These are phyloP conservation scores for Carapus acus DNA, from an alignment of 2,797 vertebrate species.

Conservation along the genomic window DNA sequence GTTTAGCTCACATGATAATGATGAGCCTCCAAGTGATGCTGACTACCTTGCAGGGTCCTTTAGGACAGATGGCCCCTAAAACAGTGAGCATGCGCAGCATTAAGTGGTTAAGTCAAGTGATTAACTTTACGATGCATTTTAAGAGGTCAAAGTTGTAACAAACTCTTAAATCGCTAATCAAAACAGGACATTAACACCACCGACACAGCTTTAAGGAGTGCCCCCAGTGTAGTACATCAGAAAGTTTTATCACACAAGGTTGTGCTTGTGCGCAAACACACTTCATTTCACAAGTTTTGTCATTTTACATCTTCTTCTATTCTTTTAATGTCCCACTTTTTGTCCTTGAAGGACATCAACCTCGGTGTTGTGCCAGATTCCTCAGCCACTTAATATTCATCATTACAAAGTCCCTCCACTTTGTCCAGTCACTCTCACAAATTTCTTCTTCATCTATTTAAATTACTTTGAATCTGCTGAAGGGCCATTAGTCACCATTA, in stretches of 20 bases:
- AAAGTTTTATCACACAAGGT: neutral
- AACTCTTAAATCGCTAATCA: neutral
- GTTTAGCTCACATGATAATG: neutral
- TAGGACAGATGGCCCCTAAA: neutral
- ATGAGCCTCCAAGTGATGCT: neutral
- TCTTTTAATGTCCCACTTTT: conserved; percentile 1
- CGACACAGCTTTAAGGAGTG: neutral
- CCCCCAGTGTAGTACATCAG: neutral
- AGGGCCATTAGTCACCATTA: neutral
- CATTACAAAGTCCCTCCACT: too few species aligned
- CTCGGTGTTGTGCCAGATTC: neutral
- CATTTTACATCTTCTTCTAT: neutral
- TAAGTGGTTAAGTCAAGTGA: neutral
- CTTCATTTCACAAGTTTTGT: neutral
- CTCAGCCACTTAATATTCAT: too few species aligned
- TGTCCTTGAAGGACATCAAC: neutral
- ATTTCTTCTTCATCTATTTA: too few species aligned
- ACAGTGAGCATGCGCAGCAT: too few species aligned
- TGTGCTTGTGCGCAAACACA: neutral
- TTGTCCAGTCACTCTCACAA: too few species aligned
- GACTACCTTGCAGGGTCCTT: neutral
- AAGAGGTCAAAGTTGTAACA: neutral
- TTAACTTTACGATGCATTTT: neutral
- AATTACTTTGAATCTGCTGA: too few species aligned
- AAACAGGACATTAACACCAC: neutral